Evolutionary conservation across 2,888 invertebrate species (phyloP), one percentile per base, ranked within the genome.

Genomic region (Napeogenes sylphis): DNA sequence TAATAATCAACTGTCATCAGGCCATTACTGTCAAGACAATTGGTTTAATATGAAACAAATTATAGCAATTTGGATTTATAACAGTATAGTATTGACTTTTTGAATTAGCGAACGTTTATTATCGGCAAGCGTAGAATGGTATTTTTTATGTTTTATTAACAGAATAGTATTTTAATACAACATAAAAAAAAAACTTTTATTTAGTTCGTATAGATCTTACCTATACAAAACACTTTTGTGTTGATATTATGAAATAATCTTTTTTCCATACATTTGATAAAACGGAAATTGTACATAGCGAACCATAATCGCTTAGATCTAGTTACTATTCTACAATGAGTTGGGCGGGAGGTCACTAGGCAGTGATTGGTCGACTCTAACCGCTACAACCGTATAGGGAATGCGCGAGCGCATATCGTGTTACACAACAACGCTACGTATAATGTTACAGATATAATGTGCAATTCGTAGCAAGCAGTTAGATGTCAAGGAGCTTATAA

Each of bases 321-420:
- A 51, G 51, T 51, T 12, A 30, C 51, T 51, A 4, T 51, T 21
- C 51, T 51, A 60, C 58, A 65, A 62, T 66, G 61, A 55, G 68
- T 72, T 81, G 84, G 83, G 85, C 83, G 85, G 81, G 77, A 77
- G 76, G 72, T 69, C 51, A 51, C 68, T 67, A 67, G 74, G 66
- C 60, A 68, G 71, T 75, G 80, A 87, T 88, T 87, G 87, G 86
- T 73, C 79, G 75, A 65, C 69, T 73, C 69, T 66, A 74, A 69
- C 76, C 77, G 82, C 81, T 79, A 83, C 74, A 66, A 66, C 86
- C 85, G 75, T 87, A 83, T 82, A 86, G 73, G 87, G 87, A 76
- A 81, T 78, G 81, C 83, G 81, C 74, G 73, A 60, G 71, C 75
- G 77, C 78, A 75, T 78, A 86, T 88, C 87, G 64, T 60, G 72